Evolutionary conservation across 2,113 vertebrate species (phyloP).

Genomic region (Lipophrys pholis): DNA sequence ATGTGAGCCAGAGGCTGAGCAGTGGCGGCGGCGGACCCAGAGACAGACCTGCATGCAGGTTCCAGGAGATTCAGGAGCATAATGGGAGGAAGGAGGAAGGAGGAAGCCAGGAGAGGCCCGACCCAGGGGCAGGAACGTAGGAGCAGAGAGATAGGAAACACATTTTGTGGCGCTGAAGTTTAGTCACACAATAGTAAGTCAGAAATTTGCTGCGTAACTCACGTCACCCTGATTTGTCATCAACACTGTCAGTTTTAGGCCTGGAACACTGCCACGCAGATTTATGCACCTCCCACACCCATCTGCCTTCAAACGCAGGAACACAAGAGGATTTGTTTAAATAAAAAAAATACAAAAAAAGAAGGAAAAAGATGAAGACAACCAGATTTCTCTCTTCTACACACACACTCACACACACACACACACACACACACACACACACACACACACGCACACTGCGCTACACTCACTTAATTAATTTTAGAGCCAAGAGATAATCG

Average conservation of each 20-base stretch:
- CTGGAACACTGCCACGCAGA: constrained; percentile 46
- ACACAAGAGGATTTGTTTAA: constrained; percentile 68
- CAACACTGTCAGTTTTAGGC: constrained; percentile 37
- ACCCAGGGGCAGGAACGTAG: neutral
- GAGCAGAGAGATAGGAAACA: constrained; percentile 2
- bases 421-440: constrained; percentile 36
- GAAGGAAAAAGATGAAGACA: constrained; percentile 56
- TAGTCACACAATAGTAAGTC: constrained; percentile 40
- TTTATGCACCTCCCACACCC: constrained; percentile 52
- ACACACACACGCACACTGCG: constrained; percentile 42
- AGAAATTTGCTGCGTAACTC: constrained; percentile 36
- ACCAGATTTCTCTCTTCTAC: constrained; percentile 52
- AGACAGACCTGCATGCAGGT: constrained; percentile 17
- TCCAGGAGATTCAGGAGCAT: constrained; percentile 21
- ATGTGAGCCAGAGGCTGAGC: constrained; percentile 12
- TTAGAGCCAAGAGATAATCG: constrained; percentile 81
- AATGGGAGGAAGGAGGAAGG: constrained; percentile 8
- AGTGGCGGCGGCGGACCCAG: no score
- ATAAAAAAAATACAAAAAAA: constrained; percentile 23
- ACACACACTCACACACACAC: constrained; percentile 28
- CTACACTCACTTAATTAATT: constrained; percentile 81
- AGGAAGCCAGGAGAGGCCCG: neutral
- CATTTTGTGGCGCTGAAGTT: constrained; percentile 34
- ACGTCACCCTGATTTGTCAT: neutral
- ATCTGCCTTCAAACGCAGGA: constrained; percentile 61